A percentile compares a stretch with the other conserved stretches of the same genome.
These are phyloP conservation scores for Apamea epomidion DNA, from an alignment of 2,888 invertebrate genomes.

Conservation along the genomic window DNA sequence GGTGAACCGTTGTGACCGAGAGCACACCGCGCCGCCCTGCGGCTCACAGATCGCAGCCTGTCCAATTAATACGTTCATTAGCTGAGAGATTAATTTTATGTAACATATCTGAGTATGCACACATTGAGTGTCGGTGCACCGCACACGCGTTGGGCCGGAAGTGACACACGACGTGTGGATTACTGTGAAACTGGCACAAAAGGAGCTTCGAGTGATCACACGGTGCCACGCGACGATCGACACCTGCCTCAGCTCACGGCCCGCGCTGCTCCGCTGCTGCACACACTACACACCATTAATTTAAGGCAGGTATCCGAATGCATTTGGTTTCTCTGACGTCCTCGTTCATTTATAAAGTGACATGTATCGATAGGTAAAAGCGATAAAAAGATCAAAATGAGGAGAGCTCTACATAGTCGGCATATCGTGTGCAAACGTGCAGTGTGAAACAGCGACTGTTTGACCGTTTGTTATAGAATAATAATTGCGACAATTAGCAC, in stretches of 20 bases:
- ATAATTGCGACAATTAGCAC: constrained; percentile 22
- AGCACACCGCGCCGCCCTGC: not conserved
- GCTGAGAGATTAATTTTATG: constrained; percentile 2
- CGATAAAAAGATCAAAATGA: not conserved
- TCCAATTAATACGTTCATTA: constrained; percentile 15
- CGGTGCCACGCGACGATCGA: not conserved
- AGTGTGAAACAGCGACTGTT: constrained; percentile 5
- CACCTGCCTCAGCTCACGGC: not conserved
- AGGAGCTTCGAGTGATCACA: not conserved
- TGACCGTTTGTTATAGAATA: constrained; percentile 1
- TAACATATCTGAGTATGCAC: constrained; percentile 1
- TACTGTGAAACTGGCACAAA: not conserved
- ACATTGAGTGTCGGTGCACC: not conserved
- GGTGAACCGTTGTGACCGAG: not conserved
- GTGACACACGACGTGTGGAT: not conserved
- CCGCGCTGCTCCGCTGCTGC: not conserved
- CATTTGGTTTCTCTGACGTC: not conserved
- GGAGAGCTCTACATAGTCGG: not conserved
- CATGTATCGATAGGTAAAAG: not conserved
- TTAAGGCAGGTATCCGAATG: not conserved
- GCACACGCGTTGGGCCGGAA: not conserved
- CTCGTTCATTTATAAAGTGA: not conserved
- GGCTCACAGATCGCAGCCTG: not conserved
- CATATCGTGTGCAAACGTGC: not conserved
- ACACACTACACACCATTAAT: not conserved